Evolutionary conservation across 1,140 invertebrate genomes (phyloP).

Genomic region (Phortica variegata): DNA sequence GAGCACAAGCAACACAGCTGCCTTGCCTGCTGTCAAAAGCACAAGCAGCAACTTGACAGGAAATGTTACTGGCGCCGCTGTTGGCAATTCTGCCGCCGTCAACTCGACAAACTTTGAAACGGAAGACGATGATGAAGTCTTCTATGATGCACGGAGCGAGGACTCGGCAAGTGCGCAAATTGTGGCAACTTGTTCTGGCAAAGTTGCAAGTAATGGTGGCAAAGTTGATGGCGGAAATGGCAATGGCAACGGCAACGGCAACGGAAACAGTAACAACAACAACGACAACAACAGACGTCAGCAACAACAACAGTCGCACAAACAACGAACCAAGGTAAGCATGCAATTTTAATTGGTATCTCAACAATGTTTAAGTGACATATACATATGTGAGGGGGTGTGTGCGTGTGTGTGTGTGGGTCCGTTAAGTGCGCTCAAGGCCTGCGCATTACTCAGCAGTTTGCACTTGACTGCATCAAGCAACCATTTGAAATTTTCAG

Average conservation of each 20-base stretch:
- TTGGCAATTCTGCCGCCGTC: too few relatives aligned
- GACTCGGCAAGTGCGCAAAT: conserved; percentile 24
- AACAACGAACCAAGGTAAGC: conserved; percentile 16
- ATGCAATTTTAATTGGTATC: conserved; percentile 3
- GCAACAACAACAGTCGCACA: too few relatives aligned
- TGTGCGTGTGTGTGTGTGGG: too few relatives aligned
- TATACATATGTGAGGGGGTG: too few relatives aligned
- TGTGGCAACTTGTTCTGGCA: conserved; percentile 2
- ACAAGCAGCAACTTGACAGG: too few relatives aligned
- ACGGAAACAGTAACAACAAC: neutral
- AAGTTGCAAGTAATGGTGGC: neutral
- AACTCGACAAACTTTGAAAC: neutral
- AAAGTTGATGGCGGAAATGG: conserved; percentile 1
- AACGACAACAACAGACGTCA: conserved; percentile 2
- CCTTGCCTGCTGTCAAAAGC: neutral
- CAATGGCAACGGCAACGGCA: neutral
- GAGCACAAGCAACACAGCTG: conserved; percentile 12
- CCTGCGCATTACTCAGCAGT: too few relatives aligned
- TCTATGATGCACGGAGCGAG: conserved; percentile 51
- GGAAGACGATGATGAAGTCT: conserved; percentile 46
- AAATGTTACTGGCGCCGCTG: too few relatives aligned
- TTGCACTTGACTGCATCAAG: too few relatives aligned
- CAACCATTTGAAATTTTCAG: too few relatives aligned
- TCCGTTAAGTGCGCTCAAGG: too few relatives aligned
- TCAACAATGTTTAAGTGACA: too few relatives aligned